Evolutionary conservation across 1,140 invertebrate genomes (phyloP).

Genomic region (Drosophila triauraria): DNA sequence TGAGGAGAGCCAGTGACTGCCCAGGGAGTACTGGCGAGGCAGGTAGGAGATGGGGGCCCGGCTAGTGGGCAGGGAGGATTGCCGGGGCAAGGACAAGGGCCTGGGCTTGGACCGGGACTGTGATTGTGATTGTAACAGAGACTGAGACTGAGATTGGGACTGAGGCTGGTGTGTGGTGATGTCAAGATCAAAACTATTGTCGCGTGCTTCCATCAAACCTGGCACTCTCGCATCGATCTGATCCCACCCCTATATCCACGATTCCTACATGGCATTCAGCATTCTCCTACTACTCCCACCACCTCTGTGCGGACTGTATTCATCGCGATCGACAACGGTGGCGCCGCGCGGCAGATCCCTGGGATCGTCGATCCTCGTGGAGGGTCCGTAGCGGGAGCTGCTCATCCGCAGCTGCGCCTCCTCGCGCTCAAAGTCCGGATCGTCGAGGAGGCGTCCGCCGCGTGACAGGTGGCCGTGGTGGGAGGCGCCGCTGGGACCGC

Average conservation of each 20-base stretch:
- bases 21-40: constrained; percentile 31
- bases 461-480: constrained; percentile 76
- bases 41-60: constrained; percentile 21
- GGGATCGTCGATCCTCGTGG: constrained; percentile 70
- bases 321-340: constrained; percentile 81
- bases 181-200: constrained; percentile 83
- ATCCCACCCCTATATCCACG: constrained; percentile 85
- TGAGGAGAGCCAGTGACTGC: constrained; percentile 63
- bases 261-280: constrained; percentile 85
- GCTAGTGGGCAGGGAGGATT: constrained; percentile 35
- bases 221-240: constrained; percentile 84
- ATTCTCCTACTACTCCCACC: constrained; percentile 85
- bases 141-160: constrained; percentile 21
- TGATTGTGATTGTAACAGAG: constrained; percentile 30
- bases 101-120: constrained; percentile 21
- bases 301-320: constrained; percentile 85
- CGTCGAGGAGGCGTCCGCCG: constrained; percentile 72
- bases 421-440: constrained; percentile 78
- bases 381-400: constrained; percentile 70
- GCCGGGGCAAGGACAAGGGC: constrained; percentile 39
- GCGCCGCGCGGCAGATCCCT: constrained; percentile 60
- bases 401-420: constrained; percentile 65
- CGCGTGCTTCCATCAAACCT: constrained; percentile 80
- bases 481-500: constrained; percentile 73
- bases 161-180: constrained; percentile 59